Evolutionary conservation across 2,113 vertebrate species (phyloP), one percentile per base, ranked within the genome.

Genomic region (Phylloscopus whistleri): DNA sequence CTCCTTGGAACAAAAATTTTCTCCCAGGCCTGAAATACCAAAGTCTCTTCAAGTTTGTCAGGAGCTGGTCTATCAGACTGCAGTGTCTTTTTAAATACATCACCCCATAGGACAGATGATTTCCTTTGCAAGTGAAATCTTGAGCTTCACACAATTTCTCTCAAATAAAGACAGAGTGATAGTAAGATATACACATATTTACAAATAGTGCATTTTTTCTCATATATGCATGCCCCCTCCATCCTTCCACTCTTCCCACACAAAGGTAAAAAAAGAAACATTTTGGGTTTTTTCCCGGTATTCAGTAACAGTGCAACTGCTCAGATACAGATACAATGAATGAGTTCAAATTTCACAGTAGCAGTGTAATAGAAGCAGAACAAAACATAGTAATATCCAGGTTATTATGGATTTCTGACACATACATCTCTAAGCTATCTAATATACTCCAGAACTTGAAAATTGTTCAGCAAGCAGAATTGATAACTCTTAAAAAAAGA

Each of bases 401-500:
- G 13, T 43, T 82, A 52, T 52, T 55, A 70, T 8, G 4, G 19
- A 60, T 76, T 93, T 75, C 62, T 85, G 66, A 53, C 26, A 78
- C 41, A 73, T 55, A 18, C 14, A 49, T 79, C 26, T 68, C 31
- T 23, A 55, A 20, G 7, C 56, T 13, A 33, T 28, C 28, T 72
- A 63, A 81, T 48, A 51, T 92, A 37, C 75, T 86, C 35, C 63
- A 94, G 72, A 88, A 94, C 60, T 66, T 91, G 67, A 58, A 74
- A n/a, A 91, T 75, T 92, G 28, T 93, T 96, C 66, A 93, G 80
- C 76, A 93, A 96, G 85, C 43, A 96, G 86, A 93, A 94, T 49
- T 84, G 83, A 51, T 85, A 90, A 85, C 60, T 95, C 84, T 77
- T 96, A 72, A 95, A 49, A 96, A 96, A 95, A 94, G 87, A 93